phyloP scores from a whole-genome alignment of 2,113 vertebrate species.

The Ancistrus triradiatus region DNA sequence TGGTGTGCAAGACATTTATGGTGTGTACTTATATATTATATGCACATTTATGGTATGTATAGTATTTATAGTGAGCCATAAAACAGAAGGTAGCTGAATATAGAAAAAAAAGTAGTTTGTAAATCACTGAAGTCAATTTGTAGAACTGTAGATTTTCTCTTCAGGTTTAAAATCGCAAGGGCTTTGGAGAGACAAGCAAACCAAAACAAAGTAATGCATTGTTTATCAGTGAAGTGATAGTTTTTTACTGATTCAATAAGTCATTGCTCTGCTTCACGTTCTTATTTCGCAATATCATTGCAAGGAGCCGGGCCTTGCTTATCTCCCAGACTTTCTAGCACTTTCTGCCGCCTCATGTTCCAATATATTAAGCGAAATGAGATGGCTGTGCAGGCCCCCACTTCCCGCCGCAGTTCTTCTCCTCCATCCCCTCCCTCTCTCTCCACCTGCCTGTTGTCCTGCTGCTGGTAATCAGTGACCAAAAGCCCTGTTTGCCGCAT shows the following conservation, averaged over 20 bases:
- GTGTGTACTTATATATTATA: constrained; percentile 36
- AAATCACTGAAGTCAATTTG: constrained; percentile 46
- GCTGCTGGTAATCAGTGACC: constrained; percentile 69
- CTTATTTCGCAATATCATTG: constrained; percentile 85
- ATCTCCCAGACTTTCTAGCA: constrained; percentile 76
- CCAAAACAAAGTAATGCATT: too few relatives aligned
- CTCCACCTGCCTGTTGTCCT: constrained; percentile 41
- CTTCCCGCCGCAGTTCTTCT: constrained; percentile 78
- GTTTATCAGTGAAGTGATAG: constrained; percentile 70
- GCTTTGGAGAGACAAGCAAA: constrained; percentile 52
- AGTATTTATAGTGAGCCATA: constrained; percentile 39
- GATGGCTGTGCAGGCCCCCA: constrained; percentile 85
- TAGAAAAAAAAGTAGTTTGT: constrained; percentile 47
- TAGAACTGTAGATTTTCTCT: constrained; percentile 48
- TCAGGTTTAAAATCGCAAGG: constrained; percentile 27
- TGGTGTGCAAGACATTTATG: constrained; percentile 29
- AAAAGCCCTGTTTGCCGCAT: constrained; percentile 63
- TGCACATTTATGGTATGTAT: constrained; percentile 30
- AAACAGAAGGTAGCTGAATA: constrained; percentile 51
- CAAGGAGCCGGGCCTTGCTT: constrained; percentile 81
- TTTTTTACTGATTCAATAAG: constrained; percentile 87
- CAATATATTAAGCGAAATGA: constrained; percentile 94
- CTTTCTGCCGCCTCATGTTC: constrained; percentile 73
- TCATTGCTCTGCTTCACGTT: constrained; percentile 82
- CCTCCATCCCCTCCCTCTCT: constrained; percentile 54